Evolutionary conservation across 2,113 vertebrate genomes (phyloP).

Genomic region (Cochlearius cochlearius): DNA sequence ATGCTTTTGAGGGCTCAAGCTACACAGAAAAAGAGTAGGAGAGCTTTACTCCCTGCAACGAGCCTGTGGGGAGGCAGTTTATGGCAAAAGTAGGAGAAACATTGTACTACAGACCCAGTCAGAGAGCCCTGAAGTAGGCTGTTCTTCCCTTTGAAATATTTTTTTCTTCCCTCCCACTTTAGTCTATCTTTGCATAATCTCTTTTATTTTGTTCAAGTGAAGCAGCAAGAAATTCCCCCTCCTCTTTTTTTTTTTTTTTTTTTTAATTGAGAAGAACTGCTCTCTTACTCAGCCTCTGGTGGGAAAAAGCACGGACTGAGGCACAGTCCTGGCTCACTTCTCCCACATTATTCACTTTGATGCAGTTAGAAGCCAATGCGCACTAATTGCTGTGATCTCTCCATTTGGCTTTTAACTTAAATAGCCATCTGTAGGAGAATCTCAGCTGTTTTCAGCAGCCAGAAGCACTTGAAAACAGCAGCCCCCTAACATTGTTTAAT

Average conservation of each 20-base stretch:
- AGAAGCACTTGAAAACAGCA: constrained; percentile 56
- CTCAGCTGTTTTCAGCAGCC: constrained; percentile 31
- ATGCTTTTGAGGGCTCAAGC: neutral
- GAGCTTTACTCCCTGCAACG: neutral
- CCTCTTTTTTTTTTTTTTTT: neutral
- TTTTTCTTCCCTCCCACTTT: constrained; percentile 4
- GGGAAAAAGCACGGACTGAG: constrained; percentile 5
- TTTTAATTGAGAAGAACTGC: neutral
- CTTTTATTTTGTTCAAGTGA: constrained; percentile 46
- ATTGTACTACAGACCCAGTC: neutral
- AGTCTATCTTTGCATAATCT: constrained; percentile 40
- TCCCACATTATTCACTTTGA: constrained; percentile 24
- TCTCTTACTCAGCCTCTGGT: constrained; percentile 1
- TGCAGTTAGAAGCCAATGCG: constrained; percentile 21
- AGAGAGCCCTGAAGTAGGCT: neutral
- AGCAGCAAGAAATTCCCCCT: neutral
- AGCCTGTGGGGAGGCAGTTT: neutral
- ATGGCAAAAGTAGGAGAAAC: neutral
- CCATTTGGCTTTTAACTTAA: constrained; percentile 53
- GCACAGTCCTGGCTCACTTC: constrained; percentile 6
- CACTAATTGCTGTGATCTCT: constrained; percentile 39
- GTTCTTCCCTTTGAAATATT: constrained; percentile 16
- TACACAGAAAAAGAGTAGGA: neutral
- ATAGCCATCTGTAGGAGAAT: constrained; percentile 30
- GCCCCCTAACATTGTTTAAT: constrained; percentile 39